phyloP scores from a whole-genome alignment of 2,888 invertebrate species.

The Acanthoscelides obtectus region DNA sequence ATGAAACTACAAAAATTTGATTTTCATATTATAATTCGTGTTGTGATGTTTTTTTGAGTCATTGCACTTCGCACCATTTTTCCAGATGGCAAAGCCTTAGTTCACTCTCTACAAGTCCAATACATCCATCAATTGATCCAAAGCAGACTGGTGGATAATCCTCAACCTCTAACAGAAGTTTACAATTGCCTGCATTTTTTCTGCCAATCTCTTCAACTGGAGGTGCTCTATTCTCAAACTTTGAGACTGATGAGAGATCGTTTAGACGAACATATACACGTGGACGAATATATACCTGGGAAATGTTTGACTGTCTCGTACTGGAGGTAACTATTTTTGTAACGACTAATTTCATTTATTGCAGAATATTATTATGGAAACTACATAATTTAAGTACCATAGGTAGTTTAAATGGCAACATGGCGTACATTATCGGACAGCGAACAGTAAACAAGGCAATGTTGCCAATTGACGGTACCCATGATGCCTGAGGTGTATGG shows the following conservation, averaged over 20 bases:
- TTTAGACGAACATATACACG: slow-evolving; percentile 80
- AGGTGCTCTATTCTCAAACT: slow-evolving; percentile 85
- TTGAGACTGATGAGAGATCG: slow-evolving; percentile 82
- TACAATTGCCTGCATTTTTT: slow-evolving; percentile 86
- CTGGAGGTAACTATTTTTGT: slow-evolving; percentile 67
- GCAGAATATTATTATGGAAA: too few species aligned
- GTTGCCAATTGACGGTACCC: too few species aligned
- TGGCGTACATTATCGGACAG: too few species aligned
- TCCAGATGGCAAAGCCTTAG: slow-evolving; percentile 88
- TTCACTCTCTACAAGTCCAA: slow-evolving; percentile 89
- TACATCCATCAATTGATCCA: slow-evolving; percentile 94
- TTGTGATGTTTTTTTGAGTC: background rate
- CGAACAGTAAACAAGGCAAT: too few species aligned
- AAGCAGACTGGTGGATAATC: slow-evolving; percentile 76
- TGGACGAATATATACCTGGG: slow-evolving; percentile 88
- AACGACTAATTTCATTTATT: too few species aligned
- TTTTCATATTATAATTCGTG: background rate
- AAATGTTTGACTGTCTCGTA: slow-evolving; percentile 88
- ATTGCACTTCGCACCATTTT: too few species aligned
- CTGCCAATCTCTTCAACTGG: slow-evolving; percentile 91
- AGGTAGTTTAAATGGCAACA: too few species aligned
- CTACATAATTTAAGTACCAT: too few species aligned
- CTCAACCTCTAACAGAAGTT: slow-evolving; percentile 73
- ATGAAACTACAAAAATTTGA: background rate
- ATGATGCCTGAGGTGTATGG: too few species aligned